Evolutionary conservation across 2,113 vertebrate genomes (phyloP), one percentile per base, ranked within the genome.

Genomic region (Sardina pilchardus): DNA sequence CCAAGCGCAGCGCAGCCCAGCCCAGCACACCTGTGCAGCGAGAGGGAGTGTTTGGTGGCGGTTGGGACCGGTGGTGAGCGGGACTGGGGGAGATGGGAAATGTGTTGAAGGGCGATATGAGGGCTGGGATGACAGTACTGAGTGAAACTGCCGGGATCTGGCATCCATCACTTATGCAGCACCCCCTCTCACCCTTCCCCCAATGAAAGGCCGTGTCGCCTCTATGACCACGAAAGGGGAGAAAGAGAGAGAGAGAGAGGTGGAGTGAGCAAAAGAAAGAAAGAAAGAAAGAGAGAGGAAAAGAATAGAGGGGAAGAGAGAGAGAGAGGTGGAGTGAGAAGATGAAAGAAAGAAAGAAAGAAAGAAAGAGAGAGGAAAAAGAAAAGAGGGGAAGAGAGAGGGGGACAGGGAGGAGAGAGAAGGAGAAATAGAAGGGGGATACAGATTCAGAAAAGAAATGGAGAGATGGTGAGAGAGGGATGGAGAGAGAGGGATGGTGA

Each of bases 341-440:
- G 26, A 82, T 89, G 67, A 63, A 87, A 39, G n/a, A 56, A 5
- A 36, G 44, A 63, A 6, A 85, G 17, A n/a, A 16, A 87, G 83
- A 75, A 44, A 75, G 83, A 78, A 81, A 78, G 75, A 42, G 26
- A 81, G 84, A 56, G n/a, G 81, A 71, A 24, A 14, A 16, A 6
- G 71, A 80, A 43, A 19, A 63, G 83, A 30, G 34, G 5, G 10
- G 36, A 19, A 82, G 39, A 39, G n/a, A 4, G n/a, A 84, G 78
- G 50, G 42, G 42, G 30, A 81, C 39, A 17, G 43, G 84, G 4
- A 36, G 80, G 71, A 14, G 47, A 88, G 81, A 50, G 71, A 63
- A 87, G 26, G 83, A 89, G 67, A 63, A 87, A 39, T 82, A 89
- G 80, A 85, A 85, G 44, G 45, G 81, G 47, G 81, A 67, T 34